Base-by-base conservation (phyloP, 2,888 invertebrate genomes). In the Acrocera orbiculus region DNA sequence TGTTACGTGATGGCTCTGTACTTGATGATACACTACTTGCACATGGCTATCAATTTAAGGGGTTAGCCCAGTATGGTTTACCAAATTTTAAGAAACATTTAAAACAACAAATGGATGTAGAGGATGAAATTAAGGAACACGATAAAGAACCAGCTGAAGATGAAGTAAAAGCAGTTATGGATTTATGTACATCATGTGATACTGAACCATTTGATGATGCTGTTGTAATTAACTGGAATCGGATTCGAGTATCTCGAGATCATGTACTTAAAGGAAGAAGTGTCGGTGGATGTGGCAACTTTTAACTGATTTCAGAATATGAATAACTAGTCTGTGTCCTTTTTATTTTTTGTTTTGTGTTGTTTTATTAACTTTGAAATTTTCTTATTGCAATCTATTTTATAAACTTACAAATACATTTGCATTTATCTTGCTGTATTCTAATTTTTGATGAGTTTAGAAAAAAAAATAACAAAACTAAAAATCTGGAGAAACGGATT, bases 81-180 rank as follows among this genome's bases (percentile, higher is more conserved):
- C 68, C 69, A 46, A 61, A 70, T 41, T 75, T 76, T 46, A 73
- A 73, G 44, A 62, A 69, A 43, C 68, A 69, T 39, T 64, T 73
- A 44, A 63, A 62, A 33, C 38, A 47, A 4, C 53, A 50, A 37
- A 54, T 51, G 49, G 54, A 51, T 22, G 49, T 58, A 7, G 54
- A 56, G 39, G 52, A 55, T 38, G 52, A 60, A 43, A 58, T 64
- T 4, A 61, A 70, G 58, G 65, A 66, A 31, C 76, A 80, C 38
- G 81, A 79, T 47, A 65, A 78, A 26, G 83, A 83, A 47, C 81
- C 82, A 0, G 83, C 83, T 1, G 82, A 83, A 53, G 80, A 76
- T 19, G 83, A 83, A 55, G 83, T 83, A 0, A 74, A 67, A 45
- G 77, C 77, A 8, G 80, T 83, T 1, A 76, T 82, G 76, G 67